Evolutionary conservation across 2,888 invertebrate species (phyloP), one percentile per base, ranked within the genome.

Genomic region (Drosophila atroscutellata): DNA sequence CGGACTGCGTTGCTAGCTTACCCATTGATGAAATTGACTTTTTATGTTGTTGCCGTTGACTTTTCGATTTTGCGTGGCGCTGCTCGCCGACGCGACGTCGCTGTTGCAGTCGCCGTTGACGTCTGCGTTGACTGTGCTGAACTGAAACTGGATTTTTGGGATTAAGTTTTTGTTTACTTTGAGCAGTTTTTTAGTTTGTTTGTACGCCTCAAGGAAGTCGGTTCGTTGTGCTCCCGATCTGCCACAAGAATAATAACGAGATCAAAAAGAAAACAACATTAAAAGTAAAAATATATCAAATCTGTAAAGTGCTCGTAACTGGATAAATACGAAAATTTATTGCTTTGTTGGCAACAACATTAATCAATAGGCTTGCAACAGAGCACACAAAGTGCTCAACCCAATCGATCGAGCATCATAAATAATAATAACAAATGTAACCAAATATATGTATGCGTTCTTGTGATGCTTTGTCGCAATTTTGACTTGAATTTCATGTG

Each of bases 11-110:
- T 28, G 55, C 9, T 15, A 73, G 69, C 61, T 66, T 75, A 78
- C 77, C 91, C 91, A 91, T 91, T 91, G 91, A 91, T 91, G 92
- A 91, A 92, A 91, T 91, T 91, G 90, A 91, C 84, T 86, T 86
- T 86, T 89, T 89, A 87, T 86, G 85, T 85, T 79, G 89, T 87
- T 79, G 80, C 72, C 77, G 82, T 85, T 85, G 85, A 82, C 87
- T 87, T 75, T 75, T 52, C 73, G 76, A 72, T 68, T 80, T 74
- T 66, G 86, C 77, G 84, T 75, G 80, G 72, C 69, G 57, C 78
- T 67, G 70, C 49, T 54, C 57, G 3, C 64, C 15, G 72, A 45
- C 63, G 56, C 59, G 24, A 45, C 47, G 64, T 51, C 39, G 52
- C 56, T 20, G 58, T 47, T 51, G 7, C 55, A 5, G 70, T 61